phyloP scores from a whole-genome alignment of 2,113 vertebrate species.

The Phycodurus eques region DNA sequence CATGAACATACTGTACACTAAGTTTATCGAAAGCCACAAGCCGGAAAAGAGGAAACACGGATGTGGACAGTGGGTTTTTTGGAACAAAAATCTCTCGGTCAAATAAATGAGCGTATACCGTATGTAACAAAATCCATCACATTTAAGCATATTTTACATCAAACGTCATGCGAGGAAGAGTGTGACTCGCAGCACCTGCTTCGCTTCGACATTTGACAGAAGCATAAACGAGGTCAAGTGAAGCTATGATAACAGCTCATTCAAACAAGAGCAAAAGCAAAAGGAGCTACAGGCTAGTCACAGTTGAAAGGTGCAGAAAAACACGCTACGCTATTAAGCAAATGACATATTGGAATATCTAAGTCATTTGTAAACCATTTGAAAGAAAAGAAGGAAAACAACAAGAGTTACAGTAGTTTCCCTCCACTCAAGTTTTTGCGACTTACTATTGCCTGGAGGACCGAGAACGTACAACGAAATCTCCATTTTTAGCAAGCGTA shows the following conservation, averaged over 20 bases:
- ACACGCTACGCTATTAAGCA: too few species aligned
- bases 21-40: neutral
- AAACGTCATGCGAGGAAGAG: neutral
- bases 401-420: too few species aligned
- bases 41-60: neutral
- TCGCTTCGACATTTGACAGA: neutral
- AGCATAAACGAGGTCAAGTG: neutral
- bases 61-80: conserved; percentile 3
- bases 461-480: too few species aligned
- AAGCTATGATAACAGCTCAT: neutral
- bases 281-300: neutral
- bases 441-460: too few species aligned
- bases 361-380: too few species aligned
- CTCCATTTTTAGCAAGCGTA: too few species aligned
- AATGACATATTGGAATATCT: too few species aligned
- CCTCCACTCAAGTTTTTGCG: too few species aligned
- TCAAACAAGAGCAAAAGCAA: neutral
- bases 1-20: neutral
- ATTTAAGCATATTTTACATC: conserved; percentile 9
- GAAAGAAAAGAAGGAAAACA: too few species aligned
- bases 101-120: neutral
- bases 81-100: neutral
- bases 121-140: neutral
- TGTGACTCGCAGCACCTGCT: neutral
- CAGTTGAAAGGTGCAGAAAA: neutral